Evolutionary conservation across 2,888 invertebrate genomes (phyloP).

Genomic region (Archaeoteleia sp.): DNA sequence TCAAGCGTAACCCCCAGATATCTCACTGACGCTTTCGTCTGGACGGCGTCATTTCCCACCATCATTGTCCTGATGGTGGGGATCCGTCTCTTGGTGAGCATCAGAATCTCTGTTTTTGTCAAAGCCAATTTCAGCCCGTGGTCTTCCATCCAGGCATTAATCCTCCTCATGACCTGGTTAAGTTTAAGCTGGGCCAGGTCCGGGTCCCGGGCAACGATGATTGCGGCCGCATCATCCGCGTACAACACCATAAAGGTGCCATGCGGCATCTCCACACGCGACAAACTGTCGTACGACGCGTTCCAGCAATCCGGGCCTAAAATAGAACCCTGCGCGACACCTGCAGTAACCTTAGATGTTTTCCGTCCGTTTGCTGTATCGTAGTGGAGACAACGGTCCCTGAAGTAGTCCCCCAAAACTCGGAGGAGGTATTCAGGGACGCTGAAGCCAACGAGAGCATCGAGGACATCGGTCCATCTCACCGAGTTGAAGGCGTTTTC

Average conservation of each 20-base stretch:
- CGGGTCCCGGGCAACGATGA: constrained; percentile 9
- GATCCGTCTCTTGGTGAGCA: constrained; percentile 44
- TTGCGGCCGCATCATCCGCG: constrained; percentile 45
- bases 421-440: no score
- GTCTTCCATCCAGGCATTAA: no score
- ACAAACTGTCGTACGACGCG: no score
- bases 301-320: no score
- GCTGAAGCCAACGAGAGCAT: no score
- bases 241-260: constrained; percentile 34
- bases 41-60: constrained; percentile 18
- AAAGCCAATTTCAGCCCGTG: constrained; percentile 41
- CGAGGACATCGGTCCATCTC: no score
- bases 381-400: no score
- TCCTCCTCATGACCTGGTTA: constrained; percentile 35
- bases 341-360: no score
- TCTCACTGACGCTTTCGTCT: constrained; percentile 24
- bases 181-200: background rate
- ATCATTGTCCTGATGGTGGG: constrained; percentile 25
- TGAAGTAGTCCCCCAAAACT: no score
- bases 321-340: no score
- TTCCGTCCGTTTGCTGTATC: no score
- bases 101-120: constrained; percentile 44
- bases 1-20: constrained; percentile 56
- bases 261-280: constrained; percentile 31
- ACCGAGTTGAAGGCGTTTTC: no score